Evolutionary conservation across 1,140 invertebrate genomes (phyloP).

Genomic region (Lamellibrachia luymesi): DNA sequence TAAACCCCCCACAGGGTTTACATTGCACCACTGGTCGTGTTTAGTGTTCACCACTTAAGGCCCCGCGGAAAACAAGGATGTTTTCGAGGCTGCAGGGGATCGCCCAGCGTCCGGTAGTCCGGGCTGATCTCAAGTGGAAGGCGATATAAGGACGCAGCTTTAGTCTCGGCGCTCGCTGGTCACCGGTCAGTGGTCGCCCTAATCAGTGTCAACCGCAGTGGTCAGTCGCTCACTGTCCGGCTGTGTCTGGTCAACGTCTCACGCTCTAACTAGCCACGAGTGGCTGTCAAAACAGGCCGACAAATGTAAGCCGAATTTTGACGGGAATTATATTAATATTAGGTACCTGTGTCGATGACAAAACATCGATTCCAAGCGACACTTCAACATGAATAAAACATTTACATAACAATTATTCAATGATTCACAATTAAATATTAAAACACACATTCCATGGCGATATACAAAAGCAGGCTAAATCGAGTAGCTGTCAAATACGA

Average conservation of each 20-base stretch:
- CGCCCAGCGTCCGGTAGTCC: too few relatives aligned
- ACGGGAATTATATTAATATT: too few relatives aligned
- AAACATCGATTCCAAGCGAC: too few relatives aligned
- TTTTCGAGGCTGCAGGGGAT: background rate
- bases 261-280: background rate
- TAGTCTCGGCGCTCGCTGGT: background rate
- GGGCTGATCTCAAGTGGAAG: background rate
- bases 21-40: background rate
- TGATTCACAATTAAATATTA: background rate
- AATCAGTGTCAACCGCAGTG: background rate
- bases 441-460: background rate
- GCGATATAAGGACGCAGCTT: background rate
- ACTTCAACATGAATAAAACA: too few relatives aligned
- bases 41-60: background rate
- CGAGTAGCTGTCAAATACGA: background rate
- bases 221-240: background rate
- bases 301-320: background rate
- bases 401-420: too few relatives aligned
- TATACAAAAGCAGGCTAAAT: background rate
- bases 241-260: background rate
- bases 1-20: background rate
- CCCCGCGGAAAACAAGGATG: slow-evolving; percentile 2
- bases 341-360: too few relatives aligned
- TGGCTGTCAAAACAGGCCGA: background rate
- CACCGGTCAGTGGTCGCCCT: background rate